Percentiles rank a stretch among this genome's conserved stretches.
Evolutionary conservation across 2,888 invertebrate genomes (phyloP).

Genomic region (Panopea generosa): DNA sequence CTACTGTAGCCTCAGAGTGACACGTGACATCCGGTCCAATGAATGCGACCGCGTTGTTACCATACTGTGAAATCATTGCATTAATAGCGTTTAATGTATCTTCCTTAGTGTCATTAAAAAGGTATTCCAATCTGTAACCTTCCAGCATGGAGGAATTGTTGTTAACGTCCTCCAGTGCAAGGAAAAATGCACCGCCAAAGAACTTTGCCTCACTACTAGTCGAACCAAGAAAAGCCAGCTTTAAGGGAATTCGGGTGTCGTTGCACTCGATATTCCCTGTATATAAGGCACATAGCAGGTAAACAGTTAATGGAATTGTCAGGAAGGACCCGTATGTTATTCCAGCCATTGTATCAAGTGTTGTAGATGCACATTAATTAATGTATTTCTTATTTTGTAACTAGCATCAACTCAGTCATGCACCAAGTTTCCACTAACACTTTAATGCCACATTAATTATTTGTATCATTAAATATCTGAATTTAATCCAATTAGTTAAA

Average conservation of each 20-base stretch:
- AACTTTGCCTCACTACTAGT: constrained; percentile 58
- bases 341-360: too few relatives aligned
- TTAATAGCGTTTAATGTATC: constrained; percentile 63
- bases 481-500: too few relatives aligned
- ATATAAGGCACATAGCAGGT: too few relatives aligned
- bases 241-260: constrained; percentile 20
- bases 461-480: too few relatives aligned
- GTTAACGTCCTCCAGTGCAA: constrained; percentile 75
- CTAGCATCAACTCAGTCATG: too few relatives aligned
- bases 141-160: constrained; percentile 47
- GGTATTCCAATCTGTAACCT: constrained; percentile 61
- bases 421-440: too few relatives aligned
- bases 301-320: too few relatives aligned
- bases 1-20: constrained; percentile 95
- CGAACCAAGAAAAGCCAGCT: constrained; percentile 44
- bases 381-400: too few relatives aligned
- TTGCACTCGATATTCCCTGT: neutral
- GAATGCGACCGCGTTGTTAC: constrained; percentile 94
- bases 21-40: constrained; percentile 98
- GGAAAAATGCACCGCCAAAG: constrained; percentile 76
- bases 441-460: too few relatives aligned
- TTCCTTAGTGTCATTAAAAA: constrained; percentile 66
- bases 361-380: too few relatives aligned
- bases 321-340: too few relatives aligned
- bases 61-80: constrained; percentile 73